phyloP scores from a whole-genome alignment of 2,113 vertebrate genomes.

The Ciconia maguari region DNA sequence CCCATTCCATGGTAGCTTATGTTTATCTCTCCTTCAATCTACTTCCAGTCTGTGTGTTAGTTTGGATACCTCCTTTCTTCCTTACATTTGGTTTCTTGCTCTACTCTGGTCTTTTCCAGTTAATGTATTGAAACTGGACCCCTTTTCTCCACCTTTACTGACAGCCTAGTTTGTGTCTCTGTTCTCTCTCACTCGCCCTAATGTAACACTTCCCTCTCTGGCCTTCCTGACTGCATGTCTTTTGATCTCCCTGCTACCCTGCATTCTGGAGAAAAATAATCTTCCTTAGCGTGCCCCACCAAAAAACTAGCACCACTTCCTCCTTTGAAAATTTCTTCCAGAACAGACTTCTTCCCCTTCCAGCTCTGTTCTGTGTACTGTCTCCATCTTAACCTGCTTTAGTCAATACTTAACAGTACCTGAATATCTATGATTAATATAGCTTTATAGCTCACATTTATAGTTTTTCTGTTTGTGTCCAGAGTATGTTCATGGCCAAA shows the following conservation, averaged over 20 bases:
- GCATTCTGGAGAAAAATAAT: neutral
- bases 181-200: neutral
- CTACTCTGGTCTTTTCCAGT: neutral
- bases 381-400: neutral
- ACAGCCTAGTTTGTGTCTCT: neutral
- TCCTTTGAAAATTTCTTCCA: neutral
- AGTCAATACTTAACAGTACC: neutral
- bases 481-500: neutral
- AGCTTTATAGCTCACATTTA: neutral
- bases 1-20: neutral
- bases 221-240: neutral
- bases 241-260: neutral
- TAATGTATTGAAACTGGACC: neutral
- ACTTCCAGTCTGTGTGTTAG: neutral
- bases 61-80: neutral
- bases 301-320: neutral
- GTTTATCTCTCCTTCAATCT: neutral
- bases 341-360: neutral
- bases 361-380: neutral
- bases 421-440: neutral
- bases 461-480: neutral
- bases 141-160: neutral
- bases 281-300: accelerated
- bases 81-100: neutral
- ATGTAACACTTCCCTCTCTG: neutral